Conservation (phyloP, 2,797 vertebrate species). For the Siniperca undulata region DNA sequence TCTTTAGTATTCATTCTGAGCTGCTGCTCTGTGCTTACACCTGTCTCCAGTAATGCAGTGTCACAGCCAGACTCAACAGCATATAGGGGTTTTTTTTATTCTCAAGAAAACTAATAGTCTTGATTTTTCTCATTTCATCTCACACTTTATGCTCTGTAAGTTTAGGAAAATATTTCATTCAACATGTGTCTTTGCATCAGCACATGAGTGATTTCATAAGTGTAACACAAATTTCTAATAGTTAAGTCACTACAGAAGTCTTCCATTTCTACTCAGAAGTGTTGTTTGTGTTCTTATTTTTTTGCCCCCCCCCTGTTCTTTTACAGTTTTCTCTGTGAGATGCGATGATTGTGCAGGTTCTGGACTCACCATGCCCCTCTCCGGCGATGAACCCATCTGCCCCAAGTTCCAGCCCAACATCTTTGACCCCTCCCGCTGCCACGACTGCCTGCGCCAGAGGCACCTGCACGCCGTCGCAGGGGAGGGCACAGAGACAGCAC, state of each 20-base stretch:
- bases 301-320: not conserved
- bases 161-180: not conserved
- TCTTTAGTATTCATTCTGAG: constrained; percentile 7
- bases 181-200: not conserved
- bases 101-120: not conserved
- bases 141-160: not conserved
- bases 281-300: not conserved
- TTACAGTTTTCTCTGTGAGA: constrained; percentile 49
- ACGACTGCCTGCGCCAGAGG: constrained; percentile 87
- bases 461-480: constrained; percentile 78
- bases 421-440: constrained; percentile 90
- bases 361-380: constrained; percentile 81
- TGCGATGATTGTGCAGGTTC: constrained; percentile 63
- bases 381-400: constrained; percentile 79
- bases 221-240: not conserved
- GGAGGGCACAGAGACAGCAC: constrained; percentile 28
- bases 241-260: not conserved
- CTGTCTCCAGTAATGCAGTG: not conserved
- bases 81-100: not conserved
- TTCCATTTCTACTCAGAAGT: not conserved
- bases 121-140: not conserved
- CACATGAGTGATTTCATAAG: not conserved
- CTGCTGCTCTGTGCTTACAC: constrained; percentile 31
- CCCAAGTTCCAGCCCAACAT: constrained; percentile 89
- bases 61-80: not conserved